phyloP scores from a whole-genome alignment of 2,113 vertebrate species.

The Haplotaxodon microlepis region DNA sequence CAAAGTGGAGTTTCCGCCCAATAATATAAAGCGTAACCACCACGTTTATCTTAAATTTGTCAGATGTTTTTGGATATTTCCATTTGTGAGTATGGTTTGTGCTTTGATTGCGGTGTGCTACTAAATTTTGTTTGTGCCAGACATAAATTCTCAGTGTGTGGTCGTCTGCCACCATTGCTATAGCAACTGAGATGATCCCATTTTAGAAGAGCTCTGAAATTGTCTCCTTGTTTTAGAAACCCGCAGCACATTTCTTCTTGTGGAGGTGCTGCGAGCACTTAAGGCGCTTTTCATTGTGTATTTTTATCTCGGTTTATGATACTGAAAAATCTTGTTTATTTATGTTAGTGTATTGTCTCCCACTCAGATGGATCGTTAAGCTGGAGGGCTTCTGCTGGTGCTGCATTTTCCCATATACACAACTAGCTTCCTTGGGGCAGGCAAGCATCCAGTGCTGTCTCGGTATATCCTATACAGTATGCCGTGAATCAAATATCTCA shows the following conservation, averaged over 20 bases:
- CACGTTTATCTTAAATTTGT: neutral
- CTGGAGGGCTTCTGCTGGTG: neutral
- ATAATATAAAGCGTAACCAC: neutral
- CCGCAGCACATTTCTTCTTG: neutral
- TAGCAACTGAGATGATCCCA: conserved; percentile 54
- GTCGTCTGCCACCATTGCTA: conserved; percentile 55
- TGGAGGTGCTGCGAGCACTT: neutral
- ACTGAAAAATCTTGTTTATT: neutral
- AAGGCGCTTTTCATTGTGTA: neutral
- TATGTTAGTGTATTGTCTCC: neutral
- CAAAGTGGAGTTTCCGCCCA: neutral
- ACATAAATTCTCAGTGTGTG: conserved; percentile 48
- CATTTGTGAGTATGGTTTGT: neutral
- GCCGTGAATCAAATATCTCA: neutral
- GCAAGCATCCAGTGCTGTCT: neutral
- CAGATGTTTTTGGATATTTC: neutral
- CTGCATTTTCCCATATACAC: neutral
- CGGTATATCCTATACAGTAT: neutral
- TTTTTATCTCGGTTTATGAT: neutral
- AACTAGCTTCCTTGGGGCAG: neutral
- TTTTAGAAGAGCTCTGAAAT: conserved; percentile 33
- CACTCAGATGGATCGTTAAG: neutral
- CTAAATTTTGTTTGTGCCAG: conserved; percentile 22
- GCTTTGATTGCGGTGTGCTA: neutral
- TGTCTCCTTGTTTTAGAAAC: conserved; percentile 36